These are phyloP conservation scores for Poeciliopsis retropinna DNA, from an alignment of 2,113 vertebrate species.

Conservation along the genomic window DNA sequence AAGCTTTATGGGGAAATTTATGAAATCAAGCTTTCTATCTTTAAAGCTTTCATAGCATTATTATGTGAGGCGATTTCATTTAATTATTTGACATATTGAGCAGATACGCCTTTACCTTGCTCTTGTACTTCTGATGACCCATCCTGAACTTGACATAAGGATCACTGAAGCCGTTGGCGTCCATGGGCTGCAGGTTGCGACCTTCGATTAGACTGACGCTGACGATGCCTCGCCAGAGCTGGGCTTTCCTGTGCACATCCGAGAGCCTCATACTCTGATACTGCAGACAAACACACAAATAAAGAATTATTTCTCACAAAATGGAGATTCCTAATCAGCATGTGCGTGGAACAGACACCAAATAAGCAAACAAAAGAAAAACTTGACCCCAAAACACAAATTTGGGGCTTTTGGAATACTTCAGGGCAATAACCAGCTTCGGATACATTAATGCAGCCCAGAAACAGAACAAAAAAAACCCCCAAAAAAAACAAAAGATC, in stretches of 20 bases:
- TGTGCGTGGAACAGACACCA: background rate
- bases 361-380: conserved; percentile 12
- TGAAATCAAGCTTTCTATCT: background rate
- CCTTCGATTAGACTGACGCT: conserved; percentile 95
- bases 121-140: conserved; percentile 98
- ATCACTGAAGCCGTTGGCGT: conserved; percentile 91
- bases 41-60: background rate
- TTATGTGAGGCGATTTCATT: background rate
- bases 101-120: conserved; percentile 85
- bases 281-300: conserved; percentile 75
- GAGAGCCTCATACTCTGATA: conserved; percentile 92
- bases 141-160: conserved; percentile 95
- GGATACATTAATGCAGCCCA: conserved; percentile 17
- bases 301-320: conserved; percentile 21
- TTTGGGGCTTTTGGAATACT: conserved; percentile 1
- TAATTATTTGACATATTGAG: background rate
- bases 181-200: conserved; percentile 90
- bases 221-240: conserved; percentile 96
- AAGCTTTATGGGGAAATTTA: background rate
- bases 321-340: conserved; percentile 12
- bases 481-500: background rate
- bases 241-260: conserved; percentile 91
- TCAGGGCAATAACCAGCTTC: conserved; percentile 18
- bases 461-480: background rate
- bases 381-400: background rate